Evolutionary conservation across 1,140 invertebrate genomes (phyloP).

Genomic region (Orchestia grillus): DNA sequence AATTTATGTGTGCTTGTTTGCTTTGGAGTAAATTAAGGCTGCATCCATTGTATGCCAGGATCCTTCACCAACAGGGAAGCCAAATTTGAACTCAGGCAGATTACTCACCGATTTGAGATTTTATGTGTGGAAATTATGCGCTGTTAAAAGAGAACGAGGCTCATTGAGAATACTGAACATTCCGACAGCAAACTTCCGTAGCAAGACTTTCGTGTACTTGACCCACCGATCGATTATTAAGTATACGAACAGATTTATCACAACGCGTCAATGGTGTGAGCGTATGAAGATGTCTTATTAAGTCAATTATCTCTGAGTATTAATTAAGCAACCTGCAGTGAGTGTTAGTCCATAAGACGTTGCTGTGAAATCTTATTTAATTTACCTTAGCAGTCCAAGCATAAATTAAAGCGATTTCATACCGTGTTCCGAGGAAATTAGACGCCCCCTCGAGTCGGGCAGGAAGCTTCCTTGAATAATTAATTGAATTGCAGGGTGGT

Average conservation of each 20-base stretch:
- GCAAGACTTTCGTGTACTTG: neutral
- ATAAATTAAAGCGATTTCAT: conserved; percentile 2
- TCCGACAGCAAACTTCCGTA: neutral
- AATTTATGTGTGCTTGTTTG: neutral
- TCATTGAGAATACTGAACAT: neutral
- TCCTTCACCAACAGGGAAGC: neutral
- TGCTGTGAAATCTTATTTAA: neutral
- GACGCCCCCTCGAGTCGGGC: neutral
- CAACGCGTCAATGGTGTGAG: neutral
- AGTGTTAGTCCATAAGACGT: neutral
- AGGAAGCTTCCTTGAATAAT: neutral
- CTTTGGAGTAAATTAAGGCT: neutral
- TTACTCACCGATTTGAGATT: neutral
- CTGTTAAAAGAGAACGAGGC: too few relatives aligned
- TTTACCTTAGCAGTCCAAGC: neutral
- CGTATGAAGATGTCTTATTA: neutral
- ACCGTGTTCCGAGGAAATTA: neutral
- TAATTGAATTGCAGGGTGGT: neutral
- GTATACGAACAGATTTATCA: neutral
- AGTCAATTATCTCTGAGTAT: neutral
- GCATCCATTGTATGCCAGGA: neutral
- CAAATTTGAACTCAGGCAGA: neutral
- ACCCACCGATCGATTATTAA: neutral
- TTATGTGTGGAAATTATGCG: neutral
- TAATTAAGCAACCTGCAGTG: neutral